Conservation (phyloP, 2,888 invertebrate species). For the Scelioninae gen. 1 region DNA sequence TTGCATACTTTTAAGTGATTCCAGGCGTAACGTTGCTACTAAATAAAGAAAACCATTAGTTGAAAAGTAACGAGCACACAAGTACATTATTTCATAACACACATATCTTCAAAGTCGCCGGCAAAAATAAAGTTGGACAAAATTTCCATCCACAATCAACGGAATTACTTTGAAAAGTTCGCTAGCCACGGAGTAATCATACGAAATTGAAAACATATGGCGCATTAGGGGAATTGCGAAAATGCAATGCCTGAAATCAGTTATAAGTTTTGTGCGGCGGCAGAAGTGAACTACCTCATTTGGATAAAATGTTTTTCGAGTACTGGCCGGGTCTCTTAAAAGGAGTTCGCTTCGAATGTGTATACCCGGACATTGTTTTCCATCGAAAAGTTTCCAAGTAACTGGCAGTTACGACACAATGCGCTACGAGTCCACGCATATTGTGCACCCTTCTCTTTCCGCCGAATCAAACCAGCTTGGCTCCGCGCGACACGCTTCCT, state of each 20-base stretch:
- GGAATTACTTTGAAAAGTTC: conserved; percentile 50
- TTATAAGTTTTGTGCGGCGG: conserved; percentile 35
- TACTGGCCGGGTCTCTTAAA: conserved; percentile 46
- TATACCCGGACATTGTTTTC: conserved; percentile 58
- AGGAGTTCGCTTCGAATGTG: conserved; percentile 14
- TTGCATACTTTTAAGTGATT: neutral
- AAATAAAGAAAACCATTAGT: conserved; percentile 34
- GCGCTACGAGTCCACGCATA: conserved; percentile 71
- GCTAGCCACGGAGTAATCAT: conserved; percentile 34
- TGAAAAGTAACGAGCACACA: neutral
- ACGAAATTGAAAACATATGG: conserved; percentile 60
- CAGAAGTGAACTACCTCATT: conserved; percentile 49
- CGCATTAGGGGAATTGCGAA: conserved; percentile 54
- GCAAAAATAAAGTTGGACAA: conserved; percentile 38
- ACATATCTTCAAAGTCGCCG: conserved; percentile 17
- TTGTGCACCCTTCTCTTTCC: conserved; percentile 72
- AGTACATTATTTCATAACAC: conserved; percentile 18
- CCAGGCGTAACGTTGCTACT: neutral
- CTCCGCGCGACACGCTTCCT: conserved; percentile 48
- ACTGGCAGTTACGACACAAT: conserved; percentile 67
- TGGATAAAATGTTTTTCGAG: conserved; percentile 65
- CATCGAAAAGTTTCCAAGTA: conserved; percentile 66
- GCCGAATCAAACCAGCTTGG: conserved; percentile 52
- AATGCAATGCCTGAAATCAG: conserved; percentile 48
- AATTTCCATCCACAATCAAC: conserved; percentile 56